A percentile compares a stretch with the other conserved stretches of the same genome.
Conservation (phyloP, 1,140 invertebrate genomes). For the Archegozetes longisetosus region DNA sequence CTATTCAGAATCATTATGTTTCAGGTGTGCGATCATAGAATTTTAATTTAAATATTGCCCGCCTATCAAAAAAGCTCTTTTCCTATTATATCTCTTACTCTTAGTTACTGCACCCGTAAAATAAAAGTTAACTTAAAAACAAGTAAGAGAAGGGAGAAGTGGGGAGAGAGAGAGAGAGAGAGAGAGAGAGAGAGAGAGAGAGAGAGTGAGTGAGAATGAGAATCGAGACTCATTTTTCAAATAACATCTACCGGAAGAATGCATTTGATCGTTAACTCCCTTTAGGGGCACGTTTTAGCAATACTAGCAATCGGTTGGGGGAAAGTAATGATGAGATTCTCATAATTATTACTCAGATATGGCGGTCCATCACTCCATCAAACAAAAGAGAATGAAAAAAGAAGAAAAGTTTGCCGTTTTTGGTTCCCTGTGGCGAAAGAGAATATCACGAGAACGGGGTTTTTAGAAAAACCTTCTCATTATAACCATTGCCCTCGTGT, state of each 20-base stretch:
- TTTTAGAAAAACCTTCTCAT: too few species aligned
- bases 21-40: too few species aligned
- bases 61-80: too few species aligned
- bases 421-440: too few species aligned
- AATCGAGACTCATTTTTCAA: not conserved
- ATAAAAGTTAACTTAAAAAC: too few species aligned
- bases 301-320: not conserved
- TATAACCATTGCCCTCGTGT: too few species aligned
- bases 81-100: too few species aligned
- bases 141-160: not conserved
- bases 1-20: too few species aligned
- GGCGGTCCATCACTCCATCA: not conserved
- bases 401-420: too few species aligned
- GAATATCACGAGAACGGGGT: too few species aligned
- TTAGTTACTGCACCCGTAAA: too few species aligned
- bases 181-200: not conserved
- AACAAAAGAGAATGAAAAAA: not conserved
- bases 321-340: not conserved
- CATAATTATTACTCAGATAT: not conserved
- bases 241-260: not conserved
- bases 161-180: not conserved
- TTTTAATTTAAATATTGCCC: too few species aligned
- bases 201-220: not conserved
- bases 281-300: not conserved
- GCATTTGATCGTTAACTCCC: not conserved